phyloP scores from a whole-genome alignment of 2,113 vertebrate genomes.

The Urocynchramus pylzowi region DNA sequence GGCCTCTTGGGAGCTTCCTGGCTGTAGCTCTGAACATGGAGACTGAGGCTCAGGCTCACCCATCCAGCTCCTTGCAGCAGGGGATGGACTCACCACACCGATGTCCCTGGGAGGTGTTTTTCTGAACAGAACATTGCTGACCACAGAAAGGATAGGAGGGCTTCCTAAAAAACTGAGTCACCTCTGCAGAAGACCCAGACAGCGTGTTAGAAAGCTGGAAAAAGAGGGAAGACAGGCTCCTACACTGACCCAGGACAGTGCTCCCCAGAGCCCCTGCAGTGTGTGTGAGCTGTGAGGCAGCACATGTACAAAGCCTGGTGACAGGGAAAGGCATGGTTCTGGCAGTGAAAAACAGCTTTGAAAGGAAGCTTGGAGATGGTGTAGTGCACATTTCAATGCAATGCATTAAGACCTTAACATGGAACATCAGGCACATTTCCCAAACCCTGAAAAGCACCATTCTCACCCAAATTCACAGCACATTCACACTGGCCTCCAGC shows the following conservation, averaged over 20 bases:
- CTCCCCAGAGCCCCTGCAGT: background rate
- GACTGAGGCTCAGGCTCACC: background rate
- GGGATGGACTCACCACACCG: background rate
- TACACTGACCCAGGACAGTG: background rate
- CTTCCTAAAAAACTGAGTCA: background rate
- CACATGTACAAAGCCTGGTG: background rate
- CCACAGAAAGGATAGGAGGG: rapidly evolving
- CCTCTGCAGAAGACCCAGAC: background rate
- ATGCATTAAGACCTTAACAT: background rate
- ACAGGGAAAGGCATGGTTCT: background rate
- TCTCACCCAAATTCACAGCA: background rate
- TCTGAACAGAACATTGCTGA: background rate
- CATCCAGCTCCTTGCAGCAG: background rate
- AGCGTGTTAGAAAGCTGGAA: background rate
- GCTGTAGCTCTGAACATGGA: background rate
- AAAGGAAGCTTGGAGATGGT: background rate
- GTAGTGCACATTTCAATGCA: background rate
- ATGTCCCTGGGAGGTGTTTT: background rate
- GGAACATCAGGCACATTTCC: background rate
- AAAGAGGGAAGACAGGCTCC: background rate
- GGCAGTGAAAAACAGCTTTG: background rate
- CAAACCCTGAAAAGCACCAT: background rate
- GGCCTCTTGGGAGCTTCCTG: background rate
- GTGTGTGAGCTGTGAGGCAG: background rate
- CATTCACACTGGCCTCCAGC: background rate